Conservation (phyloP, 2,113 vertebrate genomes). For the Daboia siamensis region DNA sequence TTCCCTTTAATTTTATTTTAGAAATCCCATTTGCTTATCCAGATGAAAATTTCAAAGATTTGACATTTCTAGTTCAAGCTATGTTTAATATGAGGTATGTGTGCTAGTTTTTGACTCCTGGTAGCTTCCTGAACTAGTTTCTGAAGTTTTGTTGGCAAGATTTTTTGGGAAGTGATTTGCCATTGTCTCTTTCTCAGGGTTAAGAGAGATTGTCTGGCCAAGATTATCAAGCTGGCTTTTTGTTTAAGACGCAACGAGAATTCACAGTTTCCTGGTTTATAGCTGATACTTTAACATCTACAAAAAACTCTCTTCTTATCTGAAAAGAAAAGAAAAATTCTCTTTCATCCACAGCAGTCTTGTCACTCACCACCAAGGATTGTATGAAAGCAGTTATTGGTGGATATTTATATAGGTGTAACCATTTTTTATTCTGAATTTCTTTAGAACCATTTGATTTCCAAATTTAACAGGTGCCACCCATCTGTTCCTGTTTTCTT, state of each 20-base stretch:
- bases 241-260: neutral
- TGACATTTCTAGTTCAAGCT: too few species aligned
- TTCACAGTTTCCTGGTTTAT: neutral
- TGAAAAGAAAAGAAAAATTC: neutral
- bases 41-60: too few species aligned
- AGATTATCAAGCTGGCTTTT: neutral
- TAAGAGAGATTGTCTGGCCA: neutral
- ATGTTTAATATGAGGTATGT: too few species aligned
- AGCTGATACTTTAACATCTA: neutral
- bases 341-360: neutral
- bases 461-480: neutral
- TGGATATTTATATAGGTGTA: neutral
- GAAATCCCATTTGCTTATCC: neutral
- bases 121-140: too few species aligned
- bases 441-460: neutral
- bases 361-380: neutral
- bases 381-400: neutral
- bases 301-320: neutral
- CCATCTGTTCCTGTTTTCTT: neutral
- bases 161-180: neutral
- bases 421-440: neutral
- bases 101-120: too few species aligned
- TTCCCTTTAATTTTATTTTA: neutral
- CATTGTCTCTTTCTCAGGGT: neutral
- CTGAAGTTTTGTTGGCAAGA: too few species aligned